Conservation (phyloP, 2,888 invertebrate genomes). For the Laothoe populi region DNA sequence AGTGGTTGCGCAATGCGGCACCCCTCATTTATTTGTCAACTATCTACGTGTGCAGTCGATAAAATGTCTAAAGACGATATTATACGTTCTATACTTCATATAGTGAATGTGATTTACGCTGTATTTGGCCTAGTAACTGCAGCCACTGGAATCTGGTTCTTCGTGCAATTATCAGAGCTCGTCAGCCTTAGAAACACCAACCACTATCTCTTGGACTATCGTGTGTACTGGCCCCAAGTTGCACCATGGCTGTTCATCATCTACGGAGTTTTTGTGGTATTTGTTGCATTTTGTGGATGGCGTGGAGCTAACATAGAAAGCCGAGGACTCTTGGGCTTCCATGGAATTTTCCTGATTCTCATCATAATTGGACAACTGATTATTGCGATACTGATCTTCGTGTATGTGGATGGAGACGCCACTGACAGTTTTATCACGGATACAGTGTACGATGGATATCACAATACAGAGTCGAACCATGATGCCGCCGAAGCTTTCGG, state of each 20-base stretch:
- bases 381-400: conserved; percentile 73
- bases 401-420: conserved; percentile 77
- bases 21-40: conserved; percentile 72
- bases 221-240: conserved; percentile 79
- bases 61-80: conserved; percentile 75
- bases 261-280: conserved; percentile 69
- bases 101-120: conserved; percentile 74
- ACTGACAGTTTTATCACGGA: conserved; percentile 78
- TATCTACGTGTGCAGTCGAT: conserved; percentile 57
- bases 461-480: conserved; percentile 76
- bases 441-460: conserved; percentile 79
- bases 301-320: conserved; percentile 73
- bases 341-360: conserved; percentile 67
- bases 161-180: conserved; percentile 76
- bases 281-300: conserved; percentile 76
- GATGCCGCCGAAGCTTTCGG: conserved; percentile 74
- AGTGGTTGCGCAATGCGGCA: conserved; percentile 58
- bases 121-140: conserved; percentile 75
- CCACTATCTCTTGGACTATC: conserved; percentile 76
- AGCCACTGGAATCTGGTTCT: conserved; percentile 79
- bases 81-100: conserved; percentile 70
- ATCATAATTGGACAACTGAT: conserved; percentile 70
- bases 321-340: conserved; percentile 71
- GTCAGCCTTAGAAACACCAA: conserved; percentile 74
- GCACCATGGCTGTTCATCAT: conserved; percentile 81